These are phyloP conservation scores for Lepidochrysops patricia DNA, from an alignment of 2,888 invertebrate genomes.

Conservation along the genomic window DNA sequence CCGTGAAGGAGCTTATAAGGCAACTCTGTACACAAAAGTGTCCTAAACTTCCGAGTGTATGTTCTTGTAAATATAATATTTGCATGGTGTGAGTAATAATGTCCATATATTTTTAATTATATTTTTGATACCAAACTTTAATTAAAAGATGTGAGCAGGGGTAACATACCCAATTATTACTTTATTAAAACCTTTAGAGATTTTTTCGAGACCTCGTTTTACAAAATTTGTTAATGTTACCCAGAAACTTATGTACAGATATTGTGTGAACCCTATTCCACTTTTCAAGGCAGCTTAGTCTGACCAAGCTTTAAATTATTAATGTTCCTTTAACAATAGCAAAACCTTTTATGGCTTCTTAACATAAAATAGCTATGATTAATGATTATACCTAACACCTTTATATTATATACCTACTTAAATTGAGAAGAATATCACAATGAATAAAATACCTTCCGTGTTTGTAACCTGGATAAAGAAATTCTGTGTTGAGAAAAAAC, in stretches of 20 bases:
- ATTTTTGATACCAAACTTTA: too few relatives aligned
- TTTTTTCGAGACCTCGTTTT: too few relatives aligned
- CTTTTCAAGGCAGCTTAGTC: neutral
- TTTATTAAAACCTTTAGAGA: too few relatives aligned
- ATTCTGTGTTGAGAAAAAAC: neutral
- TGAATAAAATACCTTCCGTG: too few relatives aligned
- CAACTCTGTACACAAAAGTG: slow-evolving; percentile 49
- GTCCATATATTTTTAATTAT: too few relatives aligned
- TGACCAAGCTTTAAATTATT: neutral
- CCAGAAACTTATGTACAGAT: too few relatives aligned
- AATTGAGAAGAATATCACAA: too few relatives aligned
- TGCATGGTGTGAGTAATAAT: slow-evolving; percentile 4
- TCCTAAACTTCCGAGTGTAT: slow-evolving; percentile 44
- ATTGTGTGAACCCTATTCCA: neutral
- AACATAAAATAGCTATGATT: neutral
- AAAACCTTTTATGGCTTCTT: neutral
- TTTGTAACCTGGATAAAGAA: neutral
- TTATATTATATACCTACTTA: too few relatives aligned
- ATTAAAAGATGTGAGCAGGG: too few relatives aligned
- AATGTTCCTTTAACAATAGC: neutral
- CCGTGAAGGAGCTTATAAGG: slow-evolving; percentile 50
- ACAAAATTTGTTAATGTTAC: too few relatives aligned
- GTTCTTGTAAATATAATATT: slow-evolving; percentile 37
- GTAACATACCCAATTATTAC: too few relatives aligned
- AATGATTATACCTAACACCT: too few relatives aligned